Conservation (phyloP, 2,888 invertebrate genomes). For the Tinea pellionella region DNA sequence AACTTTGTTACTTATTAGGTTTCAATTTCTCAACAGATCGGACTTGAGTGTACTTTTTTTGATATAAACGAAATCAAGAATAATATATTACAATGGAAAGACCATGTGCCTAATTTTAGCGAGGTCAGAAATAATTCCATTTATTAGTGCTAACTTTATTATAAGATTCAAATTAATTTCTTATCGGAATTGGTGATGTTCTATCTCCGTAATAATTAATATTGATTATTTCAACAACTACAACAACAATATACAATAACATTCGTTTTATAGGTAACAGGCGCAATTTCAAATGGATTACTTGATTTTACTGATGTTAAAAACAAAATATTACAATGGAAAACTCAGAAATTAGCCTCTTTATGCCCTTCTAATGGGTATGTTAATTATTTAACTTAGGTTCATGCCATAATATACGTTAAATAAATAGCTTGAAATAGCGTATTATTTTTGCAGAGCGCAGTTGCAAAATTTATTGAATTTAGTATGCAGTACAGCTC, state of each 20-base stretch:
- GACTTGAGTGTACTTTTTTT: constrained; percentile 41
- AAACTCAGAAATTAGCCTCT: constrained; percentile 51
- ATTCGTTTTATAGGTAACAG: constrained; percentile 31
- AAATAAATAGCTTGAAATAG: too few relatives aligned
- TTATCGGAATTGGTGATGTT: neutral
- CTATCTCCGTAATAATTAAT: neutral
- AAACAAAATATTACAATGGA: constrained; percentile 62
- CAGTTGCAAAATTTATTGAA: constrained; percentile 67
- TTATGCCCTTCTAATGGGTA: constrained; percentile 58
- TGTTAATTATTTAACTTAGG: constrained; percentile 17
- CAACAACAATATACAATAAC: too few relatives aligned
- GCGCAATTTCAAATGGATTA: constrained; percentile 46
- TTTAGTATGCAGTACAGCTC: constrained; percentile 74
- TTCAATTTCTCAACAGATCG: constrained; percentile 37
- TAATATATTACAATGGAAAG: constrained; percentile 53
- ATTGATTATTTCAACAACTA: too few relatives aligned
- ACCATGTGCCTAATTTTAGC: constrained; percentile 43
- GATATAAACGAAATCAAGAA: constrained; percentile 52
- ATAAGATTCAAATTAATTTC: neutral
- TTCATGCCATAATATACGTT: too few relatives aligned
- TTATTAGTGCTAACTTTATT: neutral
- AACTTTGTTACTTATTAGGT: neutral
- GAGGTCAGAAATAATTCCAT: constrained; percentile 40
- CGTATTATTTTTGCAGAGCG: constrained; percentile 29
- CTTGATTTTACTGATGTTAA: constrained; percentile 58